phyloP scores from a whole-genome alignment of 1,140 invertebrate species.

The Sipha flava region DNA sequence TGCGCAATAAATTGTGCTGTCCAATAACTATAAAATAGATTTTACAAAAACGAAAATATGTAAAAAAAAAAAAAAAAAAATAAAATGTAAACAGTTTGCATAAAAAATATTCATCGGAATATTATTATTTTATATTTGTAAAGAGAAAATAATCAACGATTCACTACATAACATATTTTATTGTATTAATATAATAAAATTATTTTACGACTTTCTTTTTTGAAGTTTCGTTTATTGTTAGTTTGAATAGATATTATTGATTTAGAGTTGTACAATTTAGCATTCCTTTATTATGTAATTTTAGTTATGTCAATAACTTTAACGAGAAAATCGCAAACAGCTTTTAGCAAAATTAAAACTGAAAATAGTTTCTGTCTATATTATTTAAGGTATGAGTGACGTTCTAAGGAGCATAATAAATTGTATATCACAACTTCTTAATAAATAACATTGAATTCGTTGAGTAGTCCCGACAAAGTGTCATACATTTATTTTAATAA shows the following conservation, averaged over 20 bases:
- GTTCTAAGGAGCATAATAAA: constrained; percentile 15
- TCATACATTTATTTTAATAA: constrained; percentile 23
- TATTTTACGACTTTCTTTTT: not conserved
- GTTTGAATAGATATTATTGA: not conserved
- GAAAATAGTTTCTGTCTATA: constrained; percentile 12
- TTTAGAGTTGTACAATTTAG: not conserved
- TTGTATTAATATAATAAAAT: not conserved
- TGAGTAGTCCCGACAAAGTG: not conserved
- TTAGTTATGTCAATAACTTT: constrained; percentile 6
- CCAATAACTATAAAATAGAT: constrained; percentile 3
- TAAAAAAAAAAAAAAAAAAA: not conserved
- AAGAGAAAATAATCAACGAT: not conserved
- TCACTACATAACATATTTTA: not conserved
- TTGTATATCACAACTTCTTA: constrained; percentile 10
- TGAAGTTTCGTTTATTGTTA: not conserved
- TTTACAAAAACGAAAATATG: not conserved
- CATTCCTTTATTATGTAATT: not conserved
- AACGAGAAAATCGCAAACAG: constrained; percentile 16
- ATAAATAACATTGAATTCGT: constrained; percentile 12
- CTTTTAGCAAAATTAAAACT: constrained; percentile 19
- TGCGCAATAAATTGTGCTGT: not conserved
- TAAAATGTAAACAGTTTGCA: not conserved
- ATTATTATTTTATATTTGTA: not conserved
- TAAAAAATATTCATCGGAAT: not conserved
- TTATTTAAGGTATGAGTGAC: constrained; percentile 14